These are phyloP conservation scores for Mycogona germanica DNA, from an alignment of 2,888 invertebrate species.

Conservation along the genomic window DNA sequence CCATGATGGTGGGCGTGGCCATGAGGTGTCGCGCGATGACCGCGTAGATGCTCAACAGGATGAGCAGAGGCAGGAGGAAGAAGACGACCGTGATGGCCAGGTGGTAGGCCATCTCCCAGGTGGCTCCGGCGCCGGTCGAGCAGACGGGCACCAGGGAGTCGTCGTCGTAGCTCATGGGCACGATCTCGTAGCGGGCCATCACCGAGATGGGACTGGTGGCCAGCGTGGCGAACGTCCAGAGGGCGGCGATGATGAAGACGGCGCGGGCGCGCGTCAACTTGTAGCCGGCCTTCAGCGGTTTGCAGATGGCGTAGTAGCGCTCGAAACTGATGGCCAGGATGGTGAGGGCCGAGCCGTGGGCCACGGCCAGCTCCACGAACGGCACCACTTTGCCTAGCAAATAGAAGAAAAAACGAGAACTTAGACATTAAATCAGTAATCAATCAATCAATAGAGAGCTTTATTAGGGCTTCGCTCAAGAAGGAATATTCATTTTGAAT, in stretches of 20 bases:
- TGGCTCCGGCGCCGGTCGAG: constrained; percentile 60
- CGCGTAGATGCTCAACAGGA: constrained; percentile 68
- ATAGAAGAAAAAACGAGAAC: background rate
- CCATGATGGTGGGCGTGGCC: constrained; percentile 58
- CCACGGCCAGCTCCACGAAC: constrained; percentile 80
- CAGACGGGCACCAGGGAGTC: constrained; percentile 61
- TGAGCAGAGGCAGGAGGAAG: constrained; percentile 69
- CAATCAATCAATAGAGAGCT: too few species aligned
- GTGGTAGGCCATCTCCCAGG: constrained; percentile 69
- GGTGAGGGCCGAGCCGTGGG: constrained; percentile 82
- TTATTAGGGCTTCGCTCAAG: too few species aligned
- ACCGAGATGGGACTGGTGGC: constrained; percentile 40
- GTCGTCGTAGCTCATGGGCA: constrained; percentile 57
- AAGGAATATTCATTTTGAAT: too few species aligned
- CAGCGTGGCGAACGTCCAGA: constrained; percentile 33
- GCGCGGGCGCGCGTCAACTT: constrained; percentile 34
- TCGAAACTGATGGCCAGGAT: constrained; percentile 90
- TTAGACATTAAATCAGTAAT: background rate
- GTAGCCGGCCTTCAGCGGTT: constrained; percentile 61
- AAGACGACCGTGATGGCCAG: constrained; percentile 65
- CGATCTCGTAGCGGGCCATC: constrained; percentile 50
- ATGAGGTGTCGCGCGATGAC: constrained; percentile 74
- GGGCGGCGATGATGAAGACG: constrained; percentile 29
- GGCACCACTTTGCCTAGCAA: constrained; percentile 76
- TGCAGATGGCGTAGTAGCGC: constrained; percentile 80